Evolutionary conservation across 2,113 vertebrate species (phyloP).

Genomic region (Chionodraco myersi): DNA sequence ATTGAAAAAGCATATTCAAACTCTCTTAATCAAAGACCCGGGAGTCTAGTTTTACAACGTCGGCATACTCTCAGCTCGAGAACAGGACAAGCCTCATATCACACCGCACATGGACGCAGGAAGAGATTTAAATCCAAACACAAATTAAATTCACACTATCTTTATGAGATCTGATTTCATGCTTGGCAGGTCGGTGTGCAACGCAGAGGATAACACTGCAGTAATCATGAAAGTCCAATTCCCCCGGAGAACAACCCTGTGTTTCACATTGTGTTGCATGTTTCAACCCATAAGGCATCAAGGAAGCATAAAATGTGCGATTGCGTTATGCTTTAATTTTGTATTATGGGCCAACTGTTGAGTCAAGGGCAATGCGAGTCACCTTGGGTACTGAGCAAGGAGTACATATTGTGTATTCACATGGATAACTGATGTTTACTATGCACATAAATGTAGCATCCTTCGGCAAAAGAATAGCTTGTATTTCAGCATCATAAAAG

Average conservation of each 20-base stretch:
- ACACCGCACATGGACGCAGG: neutral
- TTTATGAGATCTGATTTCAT: slow-evolving; percentile 68
- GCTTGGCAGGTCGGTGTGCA: slow-evolving; percentile 45
- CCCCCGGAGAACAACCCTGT: slow-evolving; percentile 16
- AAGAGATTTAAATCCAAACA: slow-evolving; percentile 47
- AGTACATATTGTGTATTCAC: slow-evolving; percentile 1
- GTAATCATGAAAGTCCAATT: slow-evolving; percentile 47
- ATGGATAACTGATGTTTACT: neutral
- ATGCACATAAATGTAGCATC: neutral
- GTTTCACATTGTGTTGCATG: slow-evolving; percentile 14
- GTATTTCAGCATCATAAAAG: neutral
- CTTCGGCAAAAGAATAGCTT: neutral
- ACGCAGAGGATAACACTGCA: slow-evolving; percentile 29
- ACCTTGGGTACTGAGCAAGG: slow-evolving; percentile 3
- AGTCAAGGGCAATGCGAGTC: neutral
- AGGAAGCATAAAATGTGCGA: slow-evolving; percentile 33
- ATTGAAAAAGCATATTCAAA: slow-evolving; percentile 14
- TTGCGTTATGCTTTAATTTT: slow-evolving; percentile 26
- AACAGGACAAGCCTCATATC: slow-evolving; percentile 25
- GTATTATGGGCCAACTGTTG: slow-evolving; percentile 15
- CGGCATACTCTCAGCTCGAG: slow-evolving; percentile 13
- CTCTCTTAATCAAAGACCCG: neutral
- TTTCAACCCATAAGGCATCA: slow-evolving; percentile 26
- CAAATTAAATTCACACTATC: slow-evolving; percentile 57
- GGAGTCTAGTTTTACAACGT: slow-evolving; percentile 23